Evolutionary conservation across 2,888 invertebrate genomes (phyloP).

Genomic region (Orthosia cruda): DNA sequence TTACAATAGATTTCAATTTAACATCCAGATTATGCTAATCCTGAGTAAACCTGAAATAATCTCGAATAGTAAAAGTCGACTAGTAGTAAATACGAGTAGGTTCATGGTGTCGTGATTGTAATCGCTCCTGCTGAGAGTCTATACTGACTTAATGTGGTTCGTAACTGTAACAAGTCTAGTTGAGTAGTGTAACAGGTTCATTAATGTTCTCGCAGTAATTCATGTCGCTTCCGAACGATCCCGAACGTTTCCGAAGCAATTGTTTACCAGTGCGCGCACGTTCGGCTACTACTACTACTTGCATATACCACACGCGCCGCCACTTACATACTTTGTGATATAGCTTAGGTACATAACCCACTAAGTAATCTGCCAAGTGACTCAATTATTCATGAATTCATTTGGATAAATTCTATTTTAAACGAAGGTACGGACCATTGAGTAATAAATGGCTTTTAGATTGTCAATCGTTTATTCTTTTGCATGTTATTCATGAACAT

Average conservation of each 20-base stretch:
- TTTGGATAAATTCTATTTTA: conserved; percentile 21
- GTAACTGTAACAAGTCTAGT: neutral
- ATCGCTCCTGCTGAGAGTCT: too few species aligned
- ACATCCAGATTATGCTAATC: neutral
- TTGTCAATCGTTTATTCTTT: neutral
- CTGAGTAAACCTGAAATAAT: too few species aligned
- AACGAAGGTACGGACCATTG: conserved; percentile 4
- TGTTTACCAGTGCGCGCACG: conserved; percentile 5
- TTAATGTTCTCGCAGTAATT: neutral
- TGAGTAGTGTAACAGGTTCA: neutral
- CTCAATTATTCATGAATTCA: conserved; percentile 30
- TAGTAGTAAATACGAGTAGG: too few species aligned
- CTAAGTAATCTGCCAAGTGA: conserved; percentile 2
- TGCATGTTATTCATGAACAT: too few species aligned
- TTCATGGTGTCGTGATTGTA: too few species aligned
- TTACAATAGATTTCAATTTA: neutral
- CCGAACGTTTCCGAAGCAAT: neutral
- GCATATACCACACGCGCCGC: neutral
- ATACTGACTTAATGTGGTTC: too few species aligned
- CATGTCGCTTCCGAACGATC: neutral
- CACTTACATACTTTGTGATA: too few species aligned
- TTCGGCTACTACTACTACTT: neutral
- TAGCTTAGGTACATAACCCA: neutral
- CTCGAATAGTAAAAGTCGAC: neutral
- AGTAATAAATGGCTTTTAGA: neutral